A percentile compares a stretch with the other conserved stretches of the same genome.
phyloP scores from a whole-genome alignment of 2,113 vertebrate genomes.

The Fregata magnificens region DNA sequence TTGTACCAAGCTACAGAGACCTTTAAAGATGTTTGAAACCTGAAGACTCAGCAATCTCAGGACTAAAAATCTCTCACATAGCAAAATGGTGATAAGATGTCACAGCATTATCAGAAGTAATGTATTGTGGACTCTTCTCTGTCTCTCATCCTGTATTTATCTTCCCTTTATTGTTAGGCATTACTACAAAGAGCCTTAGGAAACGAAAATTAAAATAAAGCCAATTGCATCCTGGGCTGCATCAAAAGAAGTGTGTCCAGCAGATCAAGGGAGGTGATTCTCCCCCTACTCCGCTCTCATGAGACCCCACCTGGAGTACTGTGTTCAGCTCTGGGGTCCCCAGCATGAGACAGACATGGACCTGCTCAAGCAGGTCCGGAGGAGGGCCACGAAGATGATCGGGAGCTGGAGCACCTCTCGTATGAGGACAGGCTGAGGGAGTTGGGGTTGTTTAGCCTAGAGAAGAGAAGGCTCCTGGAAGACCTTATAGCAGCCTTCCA shows the following conservation, averaged over 20 bases:
- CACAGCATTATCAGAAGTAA: neutral
- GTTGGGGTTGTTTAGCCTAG: neutral
- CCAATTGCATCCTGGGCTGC: neutral
- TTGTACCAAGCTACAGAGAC: neutral
- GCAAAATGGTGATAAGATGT: neutral
- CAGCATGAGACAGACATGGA: neutral
- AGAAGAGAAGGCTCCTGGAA: neutral
- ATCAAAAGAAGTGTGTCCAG: neutral
- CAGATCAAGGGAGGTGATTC: neutral
- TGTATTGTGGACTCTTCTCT: neutral
- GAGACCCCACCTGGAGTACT: neutral
- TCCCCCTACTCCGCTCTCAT: accelerated
- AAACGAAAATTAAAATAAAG: neutral
- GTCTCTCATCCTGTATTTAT: neutral
- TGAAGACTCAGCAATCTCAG: neutral
- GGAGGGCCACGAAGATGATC: too few species aligned
- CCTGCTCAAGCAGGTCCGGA: accelerated
- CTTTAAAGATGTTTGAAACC: neutral
- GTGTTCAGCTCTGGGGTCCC: neutral
- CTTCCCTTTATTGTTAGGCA: neutral
- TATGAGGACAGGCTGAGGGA: neutral
- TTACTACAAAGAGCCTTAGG: neutral
- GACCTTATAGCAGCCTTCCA: neutral
- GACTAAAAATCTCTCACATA: neutral
- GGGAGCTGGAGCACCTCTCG: neutral